Conservation (phyloP, 1,140 invertebrate species). For the Psix sp. region DNA sequence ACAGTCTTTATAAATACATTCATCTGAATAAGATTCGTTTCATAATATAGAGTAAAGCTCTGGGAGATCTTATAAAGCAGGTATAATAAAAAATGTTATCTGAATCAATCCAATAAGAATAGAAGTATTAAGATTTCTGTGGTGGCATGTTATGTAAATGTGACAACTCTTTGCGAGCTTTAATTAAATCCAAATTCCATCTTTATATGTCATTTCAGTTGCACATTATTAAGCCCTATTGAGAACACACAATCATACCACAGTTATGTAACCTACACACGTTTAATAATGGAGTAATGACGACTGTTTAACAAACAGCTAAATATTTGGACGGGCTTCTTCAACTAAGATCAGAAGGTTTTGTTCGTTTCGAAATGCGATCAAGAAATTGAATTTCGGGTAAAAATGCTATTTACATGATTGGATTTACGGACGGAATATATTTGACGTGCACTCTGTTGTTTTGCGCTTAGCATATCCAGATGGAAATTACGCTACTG, state of each 20-base stretch:
- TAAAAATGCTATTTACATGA: constrained; percentile 49
- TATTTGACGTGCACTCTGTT: constrained; percentile 40
- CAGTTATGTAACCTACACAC: constrained; percentile 11
- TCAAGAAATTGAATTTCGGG: constrained; percentile 40
- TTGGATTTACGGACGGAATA: constrained; percentile 44
- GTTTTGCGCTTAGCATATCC: constrained; percentile 52
- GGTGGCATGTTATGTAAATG: constrained; percentile 1
- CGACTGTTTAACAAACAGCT: neutral
- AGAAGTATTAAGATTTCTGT: constrained; percentile 5
- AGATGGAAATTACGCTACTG: constrained; percentile 48
- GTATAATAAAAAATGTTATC: no score
- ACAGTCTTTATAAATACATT: no score
- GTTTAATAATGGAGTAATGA: constrained; percentile 35
- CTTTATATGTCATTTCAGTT: constrained; percentile 39
- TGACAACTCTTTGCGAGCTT: constrained; percentile 8
- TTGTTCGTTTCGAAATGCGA: neutral
- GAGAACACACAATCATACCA: constrained; percentile 15
- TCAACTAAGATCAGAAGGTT: neutral
- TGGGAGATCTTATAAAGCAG: no score
- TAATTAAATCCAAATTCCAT: constrained; percentile 13
- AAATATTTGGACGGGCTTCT: neutral
- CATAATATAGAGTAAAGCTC: no score
- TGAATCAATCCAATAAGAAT: no score
- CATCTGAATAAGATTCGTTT: no score
- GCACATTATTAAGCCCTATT: constrained; percentile 32